Conservation (phyloP, 2,113 vertebrate genomes). For the Meriones unguiculatus region DNA sequence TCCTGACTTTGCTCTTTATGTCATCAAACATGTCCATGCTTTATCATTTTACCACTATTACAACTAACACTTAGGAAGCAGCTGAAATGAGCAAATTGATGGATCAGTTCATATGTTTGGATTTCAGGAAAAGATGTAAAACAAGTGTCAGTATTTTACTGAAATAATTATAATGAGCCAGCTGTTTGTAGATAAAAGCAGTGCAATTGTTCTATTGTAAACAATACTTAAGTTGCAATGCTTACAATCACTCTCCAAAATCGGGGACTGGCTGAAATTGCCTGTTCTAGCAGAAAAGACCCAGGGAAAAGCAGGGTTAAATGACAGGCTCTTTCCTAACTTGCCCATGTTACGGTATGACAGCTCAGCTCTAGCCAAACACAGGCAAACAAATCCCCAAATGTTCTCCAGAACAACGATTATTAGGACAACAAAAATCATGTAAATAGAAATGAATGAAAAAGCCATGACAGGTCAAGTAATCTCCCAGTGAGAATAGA, state of each 20-base stretch:
- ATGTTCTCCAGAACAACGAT: constrained; percentile 68
- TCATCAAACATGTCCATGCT: not conserved
- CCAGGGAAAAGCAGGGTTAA: not conserved
- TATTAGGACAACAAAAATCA: constrained; percentile 65
- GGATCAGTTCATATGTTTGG: not conserved
- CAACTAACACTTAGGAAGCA: not conserved
- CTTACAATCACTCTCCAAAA: not conserved
- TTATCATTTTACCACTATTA: not conserved
- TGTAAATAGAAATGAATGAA: constrained; percentile 59
- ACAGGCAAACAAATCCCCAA: constrained; percentile 47
- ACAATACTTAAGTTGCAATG: not conserved
- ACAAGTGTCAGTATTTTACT: not conserved
- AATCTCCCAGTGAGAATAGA: constrained; percentile 56
- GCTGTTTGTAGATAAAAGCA: not conserved
- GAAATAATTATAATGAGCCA: not conserved
- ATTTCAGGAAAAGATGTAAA: not conserved
- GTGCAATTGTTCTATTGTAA: not conserved
- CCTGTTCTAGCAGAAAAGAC: not conserved
- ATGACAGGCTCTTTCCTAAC: not conserved
- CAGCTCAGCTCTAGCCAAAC: constrained; percentile 30
- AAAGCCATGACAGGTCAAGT: constrained; percentile 40
- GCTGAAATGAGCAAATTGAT: not conserved
- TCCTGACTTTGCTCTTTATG: not conserved
- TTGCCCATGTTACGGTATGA: constrained; percentile 34
- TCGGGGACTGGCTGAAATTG: not conserved